A percentile compares a stretch with the other conserved stretches of the same genome.
Evolutionary conservation across 2,113 vertebrate species (phyloP).

Genomic region (Austrofundulus limnaeus): DNA sequence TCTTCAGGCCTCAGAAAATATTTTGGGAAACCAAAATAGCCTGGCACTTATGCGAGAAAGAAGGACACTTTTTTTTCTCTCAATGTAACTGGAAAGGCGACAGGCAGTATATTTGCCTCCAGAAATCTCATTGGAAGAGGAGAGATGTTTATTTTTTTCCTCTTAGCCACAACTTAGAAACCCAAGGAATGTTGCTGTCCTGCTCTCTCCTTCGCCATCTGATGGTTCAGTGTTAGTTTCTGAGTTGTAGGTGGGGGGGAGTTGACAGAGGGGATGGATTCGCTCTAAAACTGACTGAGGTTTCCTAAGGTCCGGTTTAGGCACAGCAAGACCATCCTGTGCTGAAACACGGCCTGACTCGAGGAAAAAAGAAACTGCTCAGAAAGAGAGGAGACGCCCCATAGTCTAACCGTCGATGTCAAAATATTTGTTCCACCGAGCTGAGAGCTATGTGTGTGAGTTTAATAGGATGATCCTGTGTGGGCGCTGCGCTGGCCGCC

Average conservation of each 20-base stretch:
- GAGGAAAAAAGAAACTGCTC: constrained; percentile 41
- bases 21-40: constrained; percentile 81
- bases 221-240: constrained; percentile 56
- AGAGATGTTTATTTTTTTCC: constrained; percentile 68
- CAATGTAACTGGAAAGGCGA: constrained; percentile 46
- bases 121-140: constrained; percentile 66
- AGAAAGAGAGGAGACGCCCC: constrained; percentile 64
- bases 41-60: constrained; percentile 57
- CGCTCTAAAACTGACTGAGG: constrained; percentile 74
- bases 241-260: constrained; percentile 14
- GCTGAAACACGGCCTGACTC: constrained; percentile 38
- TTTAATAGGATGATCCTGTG: constrained; percentile 64
- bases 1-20: constrained; percentile 77
- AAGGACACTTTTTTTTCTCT: constrained; percentile 64
- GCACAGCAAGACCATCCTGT: constrained; percentile 54
- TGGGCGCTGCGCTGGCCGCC: constrained; percentile 62
- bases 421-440: constrained; percentile 73
- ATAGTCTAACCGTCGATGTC: constrained; percentile 66
- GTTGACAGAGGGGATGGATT: constrained; percentile 29
- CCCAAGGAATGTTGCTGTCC: constrained; percentile 66
- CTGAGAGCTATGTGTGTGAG: constrained; percentile 39
- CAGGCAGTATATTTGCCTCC: constrained; percentile 63
- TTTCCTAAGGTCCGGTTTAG: constrained; percentile 61
- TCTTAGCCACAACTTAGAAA: constrained; percentile 69
- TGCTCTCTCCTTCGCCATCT: constrained; percentile 45